A percentile compares a stretch with the other conserved stretches of the same genome.
phyloP scores from a whole-genome alignment of 2,888 invertebrate species.

The Hirudinaria manillensis region DNA sequence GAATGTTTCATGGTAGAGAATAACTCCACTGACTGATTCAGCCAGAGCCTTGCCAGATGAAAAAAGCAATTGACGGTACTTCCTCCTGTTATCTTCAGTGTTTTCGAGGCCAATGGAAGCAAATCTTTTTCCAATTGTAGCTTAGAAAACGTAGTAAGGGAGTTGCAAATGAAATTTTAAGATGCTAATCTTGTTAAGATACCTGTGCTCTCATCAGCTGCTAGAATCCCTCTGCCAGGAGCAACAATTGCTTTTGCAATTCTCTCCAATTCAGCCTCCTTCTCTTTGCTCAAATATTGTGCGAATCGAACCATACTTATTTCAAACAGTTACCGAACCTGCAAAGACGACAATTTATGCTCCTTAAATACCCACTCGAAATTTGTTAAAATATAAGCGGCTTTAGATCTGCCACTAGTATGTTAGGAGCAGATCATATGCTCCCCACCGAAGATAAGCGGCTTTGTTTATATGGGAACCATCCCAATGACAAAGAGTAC shows the following conservation, averaged over 20 bases:
- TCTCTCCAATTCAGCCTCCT: conserved; percentile 77
- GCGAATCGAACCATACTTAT: conserved; percentile 40
- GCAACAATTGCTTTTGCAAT: conserved; percentile 85
- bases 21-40: conserved; percentile 83
- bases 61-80: conserved; percentile 82
- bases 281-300: conserved; percentile 68
- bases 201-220: conserved; percentile 90
- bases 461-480: neutral
- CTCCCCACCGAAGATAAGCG: too few relatives aligned
- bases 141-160: conserved; percentile 42
- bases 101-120: conserved; percentile 84
- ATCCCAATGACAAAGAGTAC: conserved; percentile 6
- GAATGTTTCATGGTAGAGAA: conserved; percentile 95
- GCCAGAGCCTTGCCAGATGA: conserved; percentile 61
- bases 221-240: conserved; percentile 91
- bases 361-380: too few relatives aligned
- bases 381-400: neutral
- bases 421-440: too few relatives aligned
- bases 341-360: too few relatives aligned
- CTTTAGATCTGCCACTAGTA: neutral
- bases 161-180: neutral
- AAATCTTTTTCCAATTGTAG: conserved; percentile 82
- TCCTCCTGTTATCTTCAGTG: conserved; percentile 81
- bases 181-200: neutral
- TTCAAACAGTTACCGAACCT: neutral